phyloP scores from a whole-genome alignment of 2,888 invertebrate species.

The Drosophila affinis region DNA sequence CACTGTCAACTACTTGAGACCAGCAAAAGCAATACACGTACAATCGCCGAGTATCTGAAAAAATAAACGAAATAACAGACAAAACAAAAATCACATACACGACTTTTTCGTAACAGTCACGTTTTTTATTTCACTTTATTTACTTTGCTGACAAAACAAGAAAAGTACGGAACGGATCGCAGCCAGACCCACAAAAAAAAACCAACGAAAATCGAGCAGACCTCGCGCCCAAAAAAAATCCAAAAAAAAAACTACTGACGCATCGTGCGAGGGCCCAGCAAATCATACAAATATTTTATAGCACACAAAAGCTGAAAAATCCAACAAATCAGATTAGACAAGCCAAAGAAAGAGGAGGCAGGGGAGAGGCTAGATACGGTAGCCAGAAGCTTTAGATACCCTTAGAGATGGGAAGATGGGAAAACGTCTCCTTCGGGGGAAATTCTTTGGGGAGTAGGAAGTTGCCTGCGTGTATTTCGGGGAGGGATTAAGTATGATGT shows the following conservation, averaged over 20 bases:
- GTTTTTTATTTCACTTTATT: slow-evolving; percentile 62
- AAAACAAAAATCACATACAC: slow-evolving; percentile 62
- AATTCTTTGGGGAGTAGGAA: slow-evolving; percentile 17
- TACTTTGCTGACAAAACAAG: slow-evolving; percentile 64
- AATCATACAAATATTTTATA: slow-evolving; percentile 33
- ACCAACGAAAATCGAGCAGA: slow-evolving; percentile 34
- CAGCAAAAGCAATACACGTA: slow-evolving; percentile 29
- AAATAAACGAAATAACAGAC: slow-evolving; percentile 33
- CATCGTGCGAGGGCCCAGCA: slow-evolving; percentile 54
- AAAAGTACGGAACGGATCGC: slow-evolving; percentile 38
- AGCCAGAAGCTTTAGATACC: not conserved
- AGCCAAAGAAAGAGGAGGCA: not conserved
- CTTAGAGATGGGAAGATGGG: too few species aligned
- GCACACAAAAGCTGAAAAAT: slow-evolving; percentile 46
- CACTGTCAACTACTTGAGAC: slow-evolving; percentile 63
- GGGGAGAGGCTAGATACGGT: not conserved
- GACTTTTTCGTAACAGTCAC: slow-evolving; percentile 72
- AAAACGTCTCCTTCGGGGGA: too few species aligned
- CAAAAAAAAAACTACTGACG: slow-evolving; percentile 44
- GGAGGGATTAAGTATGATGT: slow-evolving; percentile 68
- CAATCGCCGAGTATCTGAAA: not conserved
- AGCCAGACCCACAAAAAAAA: slow-evolving; percentile 4
- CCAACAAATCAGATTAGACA: slow-evolving; percentile 68
- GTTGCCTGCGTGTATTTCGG: slow-evolving; percentile 13
- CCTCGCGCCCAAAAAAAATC: slow-evolving; percentile 23